Evolutionary conservation across 1,140 invertebrate species (phyloP).

Genomic region (Pseudomyrmex flavicornis): DNA sequence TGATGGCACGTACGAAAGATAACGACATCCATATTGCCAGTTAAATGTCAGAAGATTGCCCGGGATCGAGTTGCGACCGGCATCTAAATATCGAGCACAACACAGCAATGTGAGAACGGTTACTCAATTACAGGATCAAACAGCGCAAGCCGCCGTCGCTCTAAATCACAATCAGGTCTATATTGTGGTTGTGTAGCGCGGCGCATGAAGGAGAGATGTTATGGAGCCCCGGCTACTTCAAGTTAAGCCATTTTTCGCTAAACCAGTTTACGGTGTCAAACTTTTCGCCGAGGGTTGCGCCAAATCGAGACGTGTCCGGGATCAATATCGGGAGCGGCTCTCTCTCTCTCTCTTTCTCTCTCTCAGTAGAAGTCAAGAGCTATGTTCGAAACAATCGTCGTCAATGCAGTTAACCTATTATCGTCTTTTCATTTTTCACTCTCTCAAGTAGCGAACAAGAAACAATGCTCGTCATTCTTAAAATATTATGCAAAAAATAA

Average conservation of each 20-base stretch:
- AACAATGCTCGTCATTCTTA: neutral
- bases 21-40: conserved; percentile 42
- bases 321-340: conserved; percentile 72
- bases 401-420: conserved; percentile 25
- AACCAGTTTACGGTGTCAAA: conserved; percentile 83
- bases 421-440: neutral
- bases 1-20: neutral
- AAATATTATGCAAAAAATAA: neutral
- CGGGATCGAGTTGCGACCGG: conserved; percentile 10
- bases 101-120: conserved; percentile 44
- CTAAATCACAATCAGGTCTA: conserved; percentile 79
- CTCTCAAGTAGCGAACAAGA: neutral
- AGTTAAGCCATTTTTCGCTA: conserved; percentile 82
- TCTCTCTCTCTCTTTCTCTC: no score
- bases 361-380: conserved; percentile 16
- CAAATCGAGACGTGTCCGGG: conserved; percentile 55
- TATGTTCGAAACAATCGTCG: conserved; percentile 22
- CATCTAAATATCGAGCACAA: conserved; percentile 48
- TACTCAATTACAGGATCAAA: conserved; percentile 81
- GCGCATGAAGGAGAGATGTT: conserved; percentile 56
- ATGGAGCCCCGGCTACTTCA: conserved; percentile 71
- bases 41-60: conserved; percentile 29
- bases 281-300: conserved; percentile 70
- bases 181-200: conserved; percentile 34
- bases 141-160: conserved; percentile 65